Base-by-base conservation (phyloP, 2,888 invertebrate species). In the Lacanobia oleracea region DNA sequence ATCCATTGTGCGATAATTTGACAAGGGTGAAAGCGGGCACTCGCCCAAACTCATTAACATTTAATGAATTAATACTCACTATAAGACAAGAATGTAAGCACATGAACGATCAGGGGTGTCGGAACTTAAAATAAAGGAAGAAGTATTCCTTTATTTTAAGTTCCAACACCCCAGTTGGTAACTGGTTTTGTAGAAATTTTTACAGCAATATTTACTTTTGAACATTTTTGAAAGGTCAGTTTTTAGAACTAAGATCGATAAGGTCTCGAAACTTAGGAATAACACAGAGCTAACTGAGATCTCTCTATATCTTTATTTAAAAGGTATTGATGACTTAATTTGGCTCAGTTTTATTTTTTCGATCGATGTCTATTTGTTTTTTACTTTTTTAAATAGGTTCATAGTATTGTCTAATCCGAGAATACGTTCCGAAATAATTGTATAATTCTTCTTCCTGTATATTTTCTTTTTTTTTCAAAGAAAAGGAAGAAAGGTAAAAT, bases 31-130 rank as follows among this genome's bases (percentile, higher is more conserved):
- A 87, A 85, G 81, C 75, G 79, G 85, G 84, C 75, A 82, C 82
- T 87, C 82, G 79, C 85, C 86, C 86, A 87, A 90, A 90, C 90
- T 91, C 88, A 88, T 85, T 86, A 84, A 86, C 90, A 89, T 91
- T 80, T 91, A 91, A 93, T 91, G 90, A 90, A 93, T 92, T 90
- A 89, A 91, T 90, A 89, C 87, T 89, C 84, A 88, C 87, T 87
- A 84, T 85, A 85, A 87, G 83, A 85, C 83, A 82, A 86, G 85
- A 88, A 88, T 87, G 84, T 86, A 77, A 76, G 81, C 81, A 84
- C 73, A 80, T 61, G 70, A 59, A 78, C 65, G 48, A 73, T 67
- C 50, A 82, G 67, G 82, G 74, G 14, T 77, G 77, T 51, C 67
- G 23, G 33, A 16, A 18, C 6, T 18, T 33, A 23, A 23, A 54